Conservation (phyloP, 2,113 vertebrate genomes). For the Spermophilus dauricus region DNA sequence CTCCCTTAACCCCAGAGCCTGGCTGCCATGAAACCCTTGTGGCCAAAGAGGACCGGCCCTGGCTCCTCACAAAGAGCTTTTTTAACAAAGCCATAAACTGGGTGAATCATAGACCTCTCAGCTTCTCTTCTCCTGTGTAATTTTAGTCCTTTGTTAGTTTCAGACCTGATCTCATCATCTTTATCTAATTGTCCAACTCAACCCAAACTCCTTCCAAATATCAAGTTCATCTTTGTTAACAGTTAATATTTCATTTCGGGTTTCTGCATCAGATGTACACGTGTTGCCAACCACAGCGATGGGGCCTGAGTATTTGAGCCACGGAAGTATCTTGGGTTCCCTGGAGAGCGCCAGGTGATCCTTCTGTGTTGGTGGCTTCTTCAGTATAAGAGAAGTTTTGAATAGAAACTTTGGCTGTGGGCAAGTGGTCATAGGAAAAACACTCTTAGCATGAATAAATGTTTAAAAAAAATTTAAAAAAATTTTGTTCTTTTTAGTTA, state of each 20-base stretch:
- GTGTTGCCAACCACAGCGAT: too few relatives aligned
- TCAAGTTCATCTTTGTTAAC: neutral
- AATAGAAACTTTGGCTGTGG: neutral
- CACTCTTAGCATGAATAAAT: slow-evolving; percentile 15
- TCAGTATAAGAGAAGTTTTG: neutral
- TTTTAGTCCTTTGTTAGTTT: slow-evolving; percentile 49
- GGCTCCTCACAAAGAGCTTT: slow-evolving; percentile 10
- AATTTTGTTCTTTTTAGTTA: too few relatives aligned
- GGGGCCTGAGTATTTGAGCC: neutral
- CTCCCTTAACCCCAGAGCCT: neutral
- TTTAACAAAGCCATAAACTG: neutral
- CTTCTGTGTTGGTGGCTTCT: neutral
- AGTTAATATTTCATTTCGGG: neutral
- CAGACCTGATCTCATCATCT: neutral
- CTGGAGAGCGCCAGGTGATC: neutral
- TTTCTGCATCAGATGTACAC: neutral
- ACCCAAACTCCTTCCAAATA: neutral
- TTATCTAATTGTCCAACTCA: neutral
- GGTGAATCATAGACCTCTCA: neutral
- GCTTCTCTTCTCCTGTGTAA: neutral
- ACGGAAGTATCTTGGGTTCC: neutral
- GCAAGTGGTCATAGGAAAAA: neutral
- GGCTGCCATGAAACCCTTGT: slow-evolving; percentile 22
- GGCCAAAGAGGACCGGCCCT: neutral
- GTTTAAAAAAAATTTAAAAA: slow-evolving; percentile 6